Evolutionary conservation across 2,113 vertebrate genomes (phyloP).

Genomic region (Toxotes jaculatrix): DNA sequence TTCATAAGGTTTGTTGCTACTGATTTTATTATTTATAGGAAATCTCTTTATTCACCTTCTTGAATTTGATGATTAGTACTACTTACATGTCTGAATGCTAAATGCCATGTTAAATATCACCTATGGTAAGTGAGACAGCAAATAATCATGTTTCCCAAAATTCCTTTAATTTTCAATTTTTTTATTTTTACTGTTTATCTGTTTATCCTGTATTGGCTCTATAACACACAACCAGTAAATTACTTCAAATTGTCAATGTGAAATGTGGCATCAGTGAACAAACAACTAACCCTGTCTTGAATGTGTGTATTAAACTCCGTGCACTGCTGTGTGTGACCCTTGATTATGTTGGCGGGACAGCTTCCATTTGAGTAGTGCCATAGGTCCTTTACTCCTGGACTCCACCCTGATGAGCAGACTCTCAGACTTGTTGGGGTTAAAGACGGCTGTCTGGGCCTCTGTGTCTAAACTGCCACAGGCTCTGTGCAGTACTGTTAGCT

Average conservation of each 20-base stretch:
- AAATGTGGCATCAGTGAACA: background rate
- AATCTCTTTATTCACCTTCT: background rate
- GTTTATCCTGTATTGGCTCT: background rate
- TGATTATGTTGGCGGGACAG: background rate
- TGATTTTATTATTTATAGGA: background rate
- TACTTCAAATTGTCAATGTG: background rate
- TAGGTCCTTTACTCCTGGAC: conserved; percentile 45
- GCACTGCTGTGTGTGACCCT: background rate
- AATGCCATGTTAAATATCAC: too few species aligned
- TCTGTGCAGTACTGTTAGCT: conserved; percentile 52
- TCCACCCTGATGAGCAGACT: conserved; percentile 65
- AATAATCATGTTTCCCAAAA: background rate
- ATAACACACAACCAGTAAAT: background rate
- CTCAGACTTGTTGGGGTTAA: conserved; percentile 31
- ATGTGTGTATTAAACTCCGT: background rate
- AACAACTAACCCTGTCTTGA: background rate
- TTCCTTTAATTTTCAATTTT: background rate
- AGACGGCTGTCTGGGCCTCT: conserved; percentile 56
- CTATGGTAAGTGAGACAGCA: background rate
- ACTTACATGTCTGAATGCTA: too few species aligned
- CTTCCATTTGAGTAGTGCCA: conserved; percentile 4
- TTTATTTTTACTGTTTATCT: background rate
- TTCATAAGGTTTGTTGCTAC: too few species aligned
- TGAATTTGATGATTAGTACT: background rate
- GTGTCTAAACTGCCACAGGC: conserved; percentile 49